These are phyloP conservation scores for Macrostomum cliftonense DNA, from an alignment of 2,888 invertebrate species.

Conservation along the genomic window DNA sequence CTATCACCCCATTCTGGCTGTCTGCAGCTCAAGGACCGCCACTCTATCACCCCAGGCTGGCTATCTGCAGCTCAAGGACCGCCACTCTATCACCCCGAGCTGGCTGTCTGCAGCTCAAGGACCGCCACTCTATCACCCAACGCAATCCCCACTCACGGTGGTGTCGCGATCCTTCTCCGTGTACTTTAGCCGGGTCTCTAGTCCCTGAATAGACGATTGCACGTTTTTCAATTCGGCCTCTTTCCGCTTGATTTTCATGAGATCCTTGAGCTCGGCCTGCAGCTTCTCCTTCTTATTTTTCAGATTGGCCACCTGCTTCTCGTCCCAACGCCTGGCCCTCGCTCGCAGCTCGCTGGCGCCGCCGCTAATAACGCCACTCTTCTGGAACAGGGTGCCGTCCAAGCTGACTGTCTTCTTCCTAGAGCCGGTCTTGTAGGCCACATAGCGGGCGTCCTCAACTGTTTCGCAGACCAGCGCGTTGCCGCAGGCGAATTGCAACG, in stretches of 20 bases:
- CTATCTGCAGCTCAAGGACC: no score
- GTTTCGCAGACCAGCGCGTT: constrained; percentile 97
- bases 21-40: no score
- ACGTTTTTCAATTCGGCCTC: constrained; percentile 93
- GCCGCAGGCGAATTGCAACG: constrained; percentile 90
- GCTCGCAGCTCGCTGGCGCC: constrained; percentile 55
- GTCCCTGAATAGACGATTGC: constrained; percentile 78
- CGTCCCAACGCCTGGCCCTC: constrained; percentile 95
- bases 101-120: no score
- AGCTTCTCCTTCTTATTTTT: constrained; percentile 59
- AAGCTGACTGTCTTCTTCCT: constrained; percentile 61
- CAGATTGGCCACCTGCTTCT: constrained; percentile 80
- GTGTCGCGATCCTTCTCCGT: constrained; percentile 72
- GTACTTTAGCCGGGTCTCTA: constrained; percentile 77
- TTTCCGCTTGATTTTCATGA: constrained; percentile 63
- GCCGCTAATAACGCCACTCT: constrained; percentile 88
- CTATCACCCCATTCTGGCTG: no score
- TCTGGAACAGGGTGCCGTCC: constrained; percentile 96
- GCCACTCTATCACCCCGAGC: no score
- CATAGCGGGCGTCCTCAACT: constrained; percentile 86
- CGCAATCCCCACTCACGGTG: constrained; percentile 45
- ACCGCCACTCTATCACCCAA: no score
- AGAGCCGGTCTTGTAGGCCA: constrained; percentile 40
- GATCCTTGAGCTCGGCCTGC: constrained; percentile 75
- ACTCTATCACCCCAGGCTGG: no score